These are phyloP conservation scores for Podarcis lilfordi DNA, from an alignment of 2,797 vertebrate species.

Conservation along the genomic window DNA sequence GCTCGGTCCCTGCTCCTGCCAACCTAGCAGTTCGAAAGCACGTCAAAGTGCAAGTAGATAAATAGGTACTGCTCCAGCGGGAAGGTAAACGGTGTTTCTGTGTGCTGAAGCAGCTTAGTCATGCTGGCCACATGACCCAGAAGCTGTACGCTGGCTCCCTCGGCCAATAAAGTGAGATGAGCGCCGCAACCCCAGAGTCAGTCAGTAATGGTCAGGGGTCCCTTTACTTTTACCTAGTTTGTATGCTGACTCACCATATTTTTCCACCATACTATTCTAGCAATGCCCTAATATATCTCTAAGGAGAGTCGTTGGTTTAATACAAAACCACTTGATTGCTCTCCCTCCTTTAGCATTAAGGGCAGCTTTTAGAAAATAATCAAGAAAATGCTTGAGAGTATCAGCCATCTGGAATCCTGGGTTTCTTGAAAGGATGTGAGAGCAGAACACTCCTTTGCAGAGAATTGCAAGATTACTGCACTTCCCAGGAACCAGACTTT, in stretches of 20 bases:
- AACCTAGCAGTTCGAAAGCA: too few species aligned
- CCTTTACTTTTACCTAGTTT: rapidly evolving
- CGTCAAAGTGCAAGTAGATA: too few species aligned
- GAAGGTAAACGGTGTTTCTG: too few species aligned
- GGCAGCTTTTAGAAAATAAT: slow-evolving; percentile 34
- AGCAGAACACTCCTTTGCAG: neutral
- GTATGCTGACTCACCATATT: neutral
- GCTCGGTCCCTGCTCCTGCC: too few species aligned
- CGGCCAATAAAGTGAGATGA: too few species aligned
- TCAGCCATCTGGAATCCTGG: slow-evolving; percentile 1
- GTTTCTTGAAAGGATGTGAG: neutral
- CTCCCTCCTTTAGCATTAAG: slow-evolving; percentile 5
- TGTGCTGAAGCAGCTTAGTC: too few species aligned
- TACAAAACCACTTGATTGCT: slow-evolving; percentile 34
- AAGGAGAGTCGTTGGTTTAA: slow-evolving; percentile 16
- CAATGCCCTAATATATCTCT: neutral
- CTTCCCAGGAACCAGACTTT: slow-evolving; percentile 18
- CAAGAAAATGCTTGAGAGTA: neutral
- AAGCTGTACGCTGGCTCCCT: too few species aligned
- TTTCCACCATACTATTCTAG: neutral
- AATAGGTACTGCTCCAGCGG: too few species aligned
- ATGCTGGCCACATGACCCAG: too few species aligned
- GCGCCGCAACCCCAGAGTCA: too few species aligned
- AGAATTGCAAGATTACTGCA: rapidly evolving
- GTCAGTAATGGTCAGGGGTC: too few species aligned